A percentile compares a stretch with the other conserved stretches of the same genome.
These are phyloP conservation scores for Pempheris klunzingeri DNA, from an alignment of 2,797 vertebrate species.

Conservation along the genomic window DNA sequence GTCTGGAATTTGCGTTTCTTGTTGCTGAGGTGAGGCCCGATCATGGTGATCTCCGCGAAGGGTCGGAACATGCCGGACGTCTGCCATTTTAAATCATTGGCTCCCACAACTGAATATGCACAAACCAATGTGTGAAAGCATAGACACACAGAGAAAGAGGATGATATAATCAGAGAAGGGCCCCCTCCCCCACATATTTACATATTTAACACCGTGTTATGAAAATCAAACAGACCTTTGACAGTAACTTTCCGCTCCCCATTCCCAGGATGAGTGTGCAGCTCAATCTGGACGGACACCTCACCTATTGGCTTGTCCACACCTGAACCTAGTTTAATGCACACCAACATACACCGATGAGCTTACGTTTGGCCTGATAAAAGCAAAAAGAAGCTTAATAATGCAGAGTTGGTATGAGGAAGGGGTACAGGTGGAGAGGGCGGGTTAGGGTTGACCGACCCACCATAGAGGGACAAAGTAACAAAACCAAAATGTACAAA, in stretches of 20 bases:
- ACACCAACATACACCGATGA: slow-evolving; percentile 39
- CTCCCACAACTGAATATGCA: slow-evolving; percentile 86
- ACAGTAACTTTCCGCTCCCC: slow-evolving; percentile 95
- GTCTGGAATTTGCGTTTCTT: slow-evolving; percentile 98
- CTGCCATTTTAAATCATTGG: slow-evolving; percentile 97
- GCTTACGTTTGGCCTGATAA: not conserved
- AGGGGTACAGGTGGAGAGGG: not conserved
- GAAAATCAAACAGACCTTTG: slow-evolving; percentile 88
- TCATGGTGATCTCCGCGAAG: slow-evolving; percentile 95
- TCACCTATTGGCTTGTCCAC: slow-evolving; percentile 96
- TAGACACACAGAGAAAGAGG: not conserved
- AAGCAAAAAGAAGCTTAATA: not conserved
- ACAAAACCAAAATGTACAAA: slow-evolving; percentile 31
- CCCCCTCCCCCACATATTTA: too few species aligned
- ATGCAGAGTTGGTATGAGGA: not conserved
- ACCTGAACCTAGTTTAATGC: slow-evolving; percentile 85
- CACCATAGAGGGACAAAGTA: slow-evolving; percentile 15
- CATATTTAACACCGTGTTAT: not conserved
- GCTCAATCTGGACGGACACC: slow-evolving; percentile 94
- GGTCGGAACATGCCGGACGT: slow-evolving; percentile 98
- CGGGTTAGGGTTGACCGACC: slow-evolving; percentile 16
- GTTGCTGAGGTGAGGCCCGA: slow-evolving; percentile 96
- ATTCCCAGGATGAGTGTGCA: slow-evolving; percentile 94
- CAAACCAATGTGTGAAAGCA: not conserved
- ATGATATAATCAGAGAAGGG: not conserved